Evolutionary conservation across 2,113 vertebrate species (phyloP).

Genomic region (Orientallactaga bullata): DNA sequence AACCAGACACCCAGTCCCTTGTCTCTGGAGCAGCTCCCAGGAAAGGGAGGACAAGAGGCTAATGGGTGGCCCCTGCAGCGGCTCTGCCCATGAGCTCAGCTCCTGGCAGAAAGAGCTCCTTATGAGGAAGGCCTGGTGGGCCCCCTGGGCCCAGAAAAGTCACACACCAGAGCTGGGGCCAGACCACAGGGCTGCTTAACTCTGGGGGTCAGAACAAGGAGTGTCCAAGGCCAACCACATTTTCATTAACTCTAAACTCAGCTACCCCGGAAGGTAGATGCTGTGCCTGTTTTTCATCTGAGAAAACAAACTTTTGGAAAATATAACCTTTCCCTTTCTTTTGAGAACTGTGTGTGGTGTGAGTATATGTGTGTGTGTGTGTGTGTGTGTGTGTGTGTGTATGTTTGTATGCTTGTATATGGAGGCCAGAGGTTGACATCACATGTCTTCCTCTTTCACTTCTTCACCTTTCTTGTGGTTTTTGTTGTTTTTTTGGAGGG

Average conservation of each 20-base stretch:
- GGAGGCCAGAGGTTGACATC: too few relatives aligned
- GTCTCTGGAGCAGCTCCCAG: slow-evolving; percentile 39
- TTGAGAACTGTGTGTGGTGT: too few relatives aligned
- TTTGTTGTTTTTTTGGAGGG: too few relatives aligned
- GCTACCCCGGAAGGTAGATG: neutral
- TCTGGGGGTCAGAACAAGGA: neutral
- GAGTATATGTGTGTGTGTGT: too few relatives aligned
- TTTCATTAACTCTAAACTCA: neutral
- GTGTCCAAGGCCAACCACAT: neutral
- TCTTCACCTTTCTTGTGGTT: too few relatives aligned
- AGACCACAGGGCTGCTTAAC: neutral
- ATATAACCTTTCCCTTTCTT: neutral
- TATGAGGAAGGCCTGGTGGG: neutral
- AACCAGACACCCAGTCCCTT: slow-evolving; percentile 48
- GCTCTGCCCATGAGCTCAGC: slow-evolving; percentile 38
- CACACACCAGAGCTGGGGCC: neutral
- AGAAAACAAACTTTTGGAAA: neutral
- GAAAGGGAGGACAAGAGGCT: neutral
- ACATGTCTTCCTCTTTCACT: too few relatives aligned
- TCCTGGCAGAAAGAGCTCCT: slow-evolving; percentile 11
- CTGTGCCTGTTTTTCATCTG: neutral
- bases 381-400: too few relatives aligned
- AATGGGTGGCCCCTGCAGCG: neutral
- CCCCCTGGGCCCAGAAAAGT: neutral
- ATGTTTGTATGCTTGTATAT: too few relatives aligned